Evolutionary conservation across 1,140 invertebrate species (phyloP), one percentile per base, ranked within the genome.

Genomic region (Drosophila fuyamai): DNA sequence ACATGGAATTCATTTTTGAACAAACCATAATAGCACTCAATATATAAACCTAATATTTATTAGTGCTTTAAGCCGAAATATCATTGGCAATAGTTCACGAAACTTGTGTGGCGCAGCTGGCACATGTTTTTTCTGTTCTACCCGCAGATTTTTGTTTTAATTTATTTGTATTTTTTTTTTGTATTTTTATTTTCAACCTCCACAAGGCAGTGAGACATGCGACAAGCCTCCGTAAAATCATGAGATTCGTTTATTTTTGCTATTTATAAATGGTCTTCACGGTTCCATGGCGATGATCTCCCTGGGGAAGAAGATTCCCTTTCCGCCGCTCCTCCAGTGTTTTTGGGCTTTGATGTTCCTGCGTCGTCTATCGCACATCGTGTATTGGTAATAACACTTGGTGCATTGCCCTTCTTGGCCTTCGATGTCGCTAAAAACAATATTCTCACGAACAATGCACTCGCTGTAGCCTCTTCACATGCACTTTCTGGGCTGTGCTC

Each of bases 231-330:
- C 43, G 61, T 65, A 60, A 65, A 51, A 61, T 36, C 40, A 60
- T 60, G 56, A 41, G 32, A 23, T 43, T 46, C 61, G 61, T 65
- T 65, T 60, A 29, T 44, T 36, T 61, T 61, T 61, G 61, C 59
- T 65, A 65, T 65, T 65, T 65, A 44, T 65, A 65, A 65, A 65
- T 61, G 61, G 29, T 65, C 61, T 65, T 60, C 56, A 63, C 14
- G 51, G 36, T 18, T 57, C 5, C 55, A 63, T 35, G 55, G n/a
- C 57, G 41, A 27, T 61, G 40, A 59, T 63, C 60, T 18, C 53
- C n/a, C 61, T 0, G 61, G 51, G 40, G 55, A 63, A 35, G 55
- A 46, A 43, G 55, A 46, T 36, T 12, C 38, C 13, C 23, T 14
- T 18, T 23, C 7, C 0, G 7, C 16, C 12, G 27, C 14, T 59